Evolutionary conservation across 2,888 invertebrate species (phyloP).

Genomic region (Disparrhopalites patrizii): DNA sequence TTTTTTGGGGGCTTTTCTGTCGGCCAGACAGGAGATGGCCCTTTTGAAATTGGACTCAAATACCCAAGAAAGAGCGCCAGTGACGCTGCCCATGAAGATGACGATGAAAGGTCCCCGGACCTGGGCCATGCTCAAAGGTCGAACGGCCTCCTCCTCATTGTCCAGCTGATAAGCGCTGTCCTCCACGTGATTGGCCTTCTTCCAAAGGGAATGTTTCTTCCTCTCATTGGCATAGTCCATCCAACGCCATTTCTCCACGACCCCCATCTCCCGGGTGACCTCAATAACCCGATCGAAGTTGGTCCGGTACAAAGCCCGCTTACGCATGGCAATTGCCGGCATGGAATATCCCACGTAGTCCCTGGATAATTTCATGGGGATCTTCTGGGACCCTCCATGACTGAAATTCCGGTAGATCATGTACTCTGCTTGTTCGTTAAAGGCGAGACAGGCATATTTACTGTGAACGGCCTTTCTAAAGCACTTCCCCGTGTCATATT

Average conservation of each 20-base stretch:
- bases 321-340: slow-evolving; percentile 20
- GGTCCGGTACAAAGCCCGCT: slow-evolving; percentile 19
- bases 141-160: background rate
- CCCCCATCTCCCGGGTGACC: slow-evolving; percentile 25
- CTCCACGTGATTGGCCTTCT: background rate
- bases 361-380: slow-evolving; percentile 15
- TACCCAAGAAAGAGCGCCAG: too few relatives aligned
- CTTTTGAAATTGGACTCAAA: too few relatives aligned
- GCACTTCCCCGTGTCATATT: slow-evolving; percentile 26
- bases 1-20: too few relatives aligned
- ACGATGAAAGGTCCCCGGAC: background rate
- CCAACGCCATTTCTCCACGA: slow-evolving; percentile 25
- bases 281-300: slow-evolving; percentile 24
- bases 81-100: background rate
- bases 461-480: slow-evolving; percentile 12
- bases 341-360: slow-evolving; percentile 18
- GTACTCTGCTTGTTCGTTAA: slow-evolving; percentile 27
- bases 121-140: background rate
- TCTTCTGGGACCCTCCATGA: slow-evolving; percentile 10
- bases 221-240: slow-evolving; percentile 22
- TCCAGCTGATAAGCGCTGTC: background rate
- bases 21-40: too few relatives aligned
- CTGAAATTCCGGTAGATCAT: slow-evolving; percentile 27
- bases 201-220: background rate
- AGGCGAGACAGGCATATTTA: slow-evolving; percentile 30